These are phyloP conservation scores for Ageneiosus marmoratus DNA, from an alignment of 2,113 vertebrate genomes.

Conservation along the genomic window DNA sequence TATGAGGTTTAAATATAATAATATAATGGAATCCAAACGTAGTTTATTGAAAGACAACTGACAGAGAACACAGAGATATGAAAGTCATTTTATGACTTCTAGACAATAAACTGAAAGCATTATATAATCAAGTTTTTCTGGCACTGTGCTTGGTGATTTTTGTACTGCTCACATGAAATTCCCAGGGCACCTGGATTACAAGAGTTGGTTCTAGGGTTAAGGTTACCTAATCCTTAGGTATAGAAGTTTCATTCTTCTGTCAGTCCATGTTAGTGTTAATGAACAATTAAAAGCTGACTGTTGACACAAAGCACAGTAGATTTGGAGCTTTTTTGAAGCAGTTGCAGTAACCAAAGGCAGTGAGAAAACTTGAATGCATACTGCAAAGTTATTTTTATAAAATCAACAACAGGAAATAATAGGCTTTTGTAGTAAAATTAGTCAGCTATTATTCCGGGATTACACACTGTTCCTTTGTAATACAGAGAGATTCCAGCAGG, in stretches of 20 bases:
- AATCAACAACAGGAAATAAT: background rate
- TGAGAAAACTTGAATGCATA: background rate
- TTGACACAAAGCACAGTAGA: constrained; percentile 16
- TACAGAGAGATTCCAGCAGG: background rate
- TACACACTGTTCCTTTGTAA: background rate
- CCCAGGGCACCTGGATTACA: constrained; percentile 30
- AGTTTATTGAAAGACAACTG: background rate
- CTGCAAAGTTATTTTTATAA: background rate
- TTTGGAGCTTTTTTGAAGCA: constrained; percentile 11
- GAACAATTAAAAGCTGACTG: constrained; percentile 45
- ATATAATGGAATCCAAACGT: background rate
- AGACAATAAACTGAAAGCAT: background rate
- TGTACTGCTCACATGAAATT: constrained; percentile 33
- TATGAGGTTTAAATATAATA: too few relatives aligned
- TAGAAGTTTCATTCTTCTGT: constrained; percentile 43
- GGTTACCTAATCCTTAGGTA: constrained; percentile 35
- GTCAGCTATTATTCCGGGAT: background rate
- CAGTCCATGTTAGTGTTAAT: constrained; percentile 43
- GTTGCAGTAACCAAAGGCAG: constrained; percentile 14
- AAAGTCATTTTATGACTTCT: constrained; percentile 3
- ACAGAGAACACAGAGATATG: background rate
- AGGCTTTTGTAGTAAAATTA: background rate
- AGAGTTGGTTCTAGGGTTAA: constrained; percentile 30
- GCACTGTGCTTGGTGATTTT: background rate
- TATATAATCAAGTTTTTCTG: background rate